A percentile compares a stretch with the other conserved stretches of the same genome.
phyloP scores from a whole-genome alignment of 2,797 vertebrate species.

The Melanotaenia maccullochi region DNA sequence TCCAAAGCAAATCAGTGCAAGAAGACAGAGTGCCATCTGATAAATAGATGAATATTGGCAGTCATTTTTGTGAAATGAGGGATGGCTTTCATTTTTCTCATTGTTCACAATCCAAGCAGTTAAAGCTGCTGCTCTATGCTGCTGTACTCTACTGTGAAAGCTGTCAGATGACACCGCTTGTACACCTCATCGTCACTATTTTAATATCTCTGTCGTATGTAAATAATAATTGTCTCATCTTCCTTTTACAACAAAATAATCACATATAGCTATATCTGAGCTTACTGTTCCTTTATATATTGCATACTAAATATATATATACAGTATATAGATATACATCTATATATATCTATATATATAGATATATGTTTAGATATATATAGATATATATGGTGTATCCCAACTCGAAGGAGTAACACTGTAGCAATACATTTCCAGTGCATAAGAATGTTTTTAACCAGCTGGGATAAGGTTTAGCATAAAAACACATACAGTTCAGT shows the following conservation, averaged over 20 bases:
- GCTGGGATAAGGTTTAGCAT: constrained; percentile 63
- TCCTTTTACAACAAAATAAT: constrained; percentile 44
- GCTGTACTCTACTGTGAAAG: constrained; percentile 58
- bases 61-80: constrained; percentile 46
- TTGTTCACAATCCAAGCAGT: constrained; percentile 52
- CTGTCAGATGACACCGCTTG: constrained; percentile 37
- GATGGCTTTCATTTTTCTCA: constrained; percentile 50
- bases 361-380: constrained; percentile 9
- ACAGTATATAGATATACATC: constrained; percentile 4
- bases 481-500: constrained; percentile 56
- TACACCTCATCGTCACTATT: constrained; percentile 33
- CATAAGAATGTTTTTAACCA: constrained; percentile 79
- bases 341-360: neutral
- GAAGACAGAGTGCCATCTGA: constrained; percentile 44
- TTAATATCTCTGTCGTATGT: constrained; percentile 58
- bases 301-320: constrained; percentile 59
- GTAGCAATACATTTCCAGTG: constrained; percentile 83
- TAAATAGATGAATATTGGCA: constrained; percentile 31
- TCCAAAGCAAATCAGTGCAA: constrained; percentile 70
- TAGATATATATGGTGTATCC: constrained; percentile 5
- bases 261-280: constrained; percentile 67
- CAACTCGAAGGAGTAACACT: constrained; percentile 76
- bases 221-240: constrained; percentile 61
- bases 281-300: constrained; percentile 73
- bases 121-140: constrained; percentile 50